Base-by-base conservation (phyloP, 2,888 invertebrate species). In the Nomada fucata region DNA sequence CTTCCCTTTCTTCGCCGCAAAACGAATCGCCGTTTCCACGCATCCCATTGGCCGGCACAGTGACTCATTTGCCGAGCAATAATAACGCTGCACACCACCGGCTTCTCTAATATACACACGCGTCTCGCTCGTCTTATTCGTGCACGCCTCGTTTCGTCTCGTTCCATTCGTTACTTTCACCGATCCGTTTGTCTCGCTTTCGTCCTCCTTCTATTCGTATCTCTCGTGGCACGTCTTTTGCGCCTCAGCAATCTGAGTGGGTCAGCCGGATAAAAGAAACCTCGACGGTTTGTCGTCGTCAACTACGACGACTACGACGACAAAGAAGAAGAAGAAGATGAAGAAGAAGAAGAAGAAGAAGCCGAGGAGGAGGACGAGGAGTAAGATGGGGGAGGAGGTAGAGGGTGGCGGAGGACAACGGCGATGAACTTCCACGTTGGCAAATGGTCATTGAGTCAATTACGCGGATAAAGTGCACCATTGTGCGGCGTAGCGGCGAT, bases 391-490 rank as follows among this genome's bases (percentile, higher is more conserved):
- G 68, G 55, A 36, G 53, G 53, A 53, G 53, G 23, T 23, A 23
- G 23, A 53, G 53, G 23, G 9, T 10, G 36, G 60, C 18, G 29
- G 68, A 79, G 65, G 65, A 65, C 71, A 63, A 74, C 71, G 86
- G 68, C 87, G 86, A 86, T 76, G 82, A 78, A 83, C 88, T 85
- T 87, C 86, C 82, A 87, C 88, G 86, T 87, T 86, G 88, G 89
- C 91, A 91, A 92, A 92, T 91, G 91, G 88, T 91, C 91, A 92
- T 92, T 91, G 91, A 92, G 91, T 92, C 93, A 93, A 93, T 93
- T 92, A 93, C 90, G 89, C 90, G 90, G 89, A 91, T 92, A 92
- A 92, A 92, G 91, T 91, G 91, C 87, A 90, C 91, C 92, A 92
- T 92, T 92, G 91, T 92, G 87, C 86, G 89, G 85, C 87, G 89